These are phyloP conservation scores for Dryadula phaetusa DNA, from an alignment of 2,888 invertebrate species.

Conservation along the genomic window DNA sequence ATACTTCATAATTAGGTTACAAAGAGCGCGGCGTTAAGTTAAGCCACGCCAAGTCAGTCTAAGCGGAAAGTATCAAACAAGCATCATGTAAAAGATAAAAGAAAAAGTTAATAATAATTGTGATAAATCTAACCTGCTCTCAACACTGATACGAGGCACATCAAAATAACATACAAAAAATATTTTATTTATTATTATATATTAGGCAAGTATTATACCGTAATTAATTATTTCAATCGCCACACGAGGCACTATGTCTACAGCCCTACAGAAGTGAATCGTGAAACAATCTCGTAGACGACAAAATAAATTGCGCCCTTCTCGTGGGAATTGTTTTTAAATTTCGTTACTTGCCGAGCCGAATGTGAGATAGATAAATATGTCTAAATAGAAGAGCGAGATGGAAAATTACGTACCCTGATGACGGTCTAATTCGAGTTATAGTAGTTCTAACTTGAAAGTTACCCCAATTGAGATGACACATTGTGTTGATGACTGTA, in stretches of 20 bases:
- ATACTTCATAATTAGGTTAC: no score
- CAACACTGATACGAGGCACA: no score
- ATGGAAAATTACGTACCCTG: constrained; percentile 26
- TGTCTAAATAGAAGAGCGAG: constrained; percentile 42
- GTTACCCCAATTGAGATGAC: constrained; percentile 10
- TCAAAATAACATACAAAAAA: no score
- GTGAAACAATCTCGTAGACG: constrained; percentile 52
- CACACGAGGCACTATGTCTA: constrained; percentile 25
- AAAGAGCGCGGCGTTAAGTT: no score
- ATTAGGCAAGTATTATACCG: no score
- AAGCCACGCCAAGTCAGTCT: no score
- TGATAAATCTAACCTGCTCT: no score
- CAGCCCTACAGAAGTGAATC: constrained; percentile 32
- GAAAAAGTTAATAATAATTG: no score
- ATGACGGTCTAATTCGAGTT: constrained; percentile 32
- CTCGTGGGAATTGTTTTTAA: constrained; percentile 70
- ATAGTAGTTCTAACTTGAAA: constrained; percentile 12
- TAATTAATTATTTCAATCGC: constrained; percentile 16
- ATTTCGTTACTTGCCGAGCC: constrained; percentile 65
- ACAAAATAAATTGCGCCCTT: constrained; percentile 51
- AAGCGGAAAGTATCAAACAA: no score
- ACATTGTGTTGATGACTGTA: no score
- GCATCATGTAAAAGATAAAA: no score
- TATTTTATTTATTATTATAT: no score
- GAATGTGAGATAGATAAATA: constrained; percentile 50